Evolutionary conservation across 2,113 vertebrate genomes (phyloP), one percentile per base, ranked within the genome.

Genomic region (Neotoma lepida): DNA sequence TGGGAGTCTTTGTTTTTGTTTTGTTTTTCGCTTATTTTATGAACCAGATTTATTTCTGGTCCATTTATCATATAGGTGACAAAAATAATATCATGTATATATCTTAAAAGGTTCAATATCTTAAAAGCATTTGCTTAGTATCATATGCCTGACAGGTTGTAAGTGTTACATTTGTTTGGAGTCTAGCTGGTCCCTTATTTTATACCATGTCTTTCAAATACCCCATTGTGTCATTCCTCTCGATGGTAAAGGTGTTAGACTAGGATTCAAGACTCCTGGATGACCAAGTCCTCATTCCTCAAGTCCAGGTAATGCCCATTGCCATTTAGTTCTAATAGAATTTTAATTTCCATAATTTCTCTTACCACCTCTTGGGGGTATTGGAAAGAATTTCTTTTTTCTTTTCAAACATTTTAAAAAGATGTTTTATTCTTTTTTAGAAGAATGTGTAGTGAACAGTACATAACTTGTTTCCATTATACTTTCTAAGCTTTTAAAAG

Each of bases 341-440:
- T 66, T 95, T 90, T 74, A 85, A 76, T 95, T 90, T 90, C 64
- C 76, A 64, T 24, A 28, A 28, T 76, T 96, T 71, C 92, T 92
- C 51, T 88, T 33, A 44, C 4, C 78, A 70, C 51, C 71, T 20
- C 44, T 87, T 46, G 41, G 4, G 86, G 30, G 81, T 94, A 88
- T 33, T 95, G 80, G 84, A 49, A 20, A 91, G 49, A 51, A 56
- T 22, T 30, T 74, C 54, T 90, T 68, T 66, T 87, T 35, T 28
- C 80, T 94, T 88, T 58, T n/a, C 26, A 92, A 86, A 70, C 10
- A 80, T 76, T 86, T 91, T 73, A 20, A 90, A 91, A 87, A 73
- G 28, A 91, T 30, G 54, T 88, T 81, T 84, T 18, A 28, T 64
- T 87, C 54, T 58, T 89, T 44, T 73, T 30, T 6, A 81, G 26